Conservation (phyloP, 2,888 invertebrate genomes). For the Minunthozetes semirufus region DNA sequence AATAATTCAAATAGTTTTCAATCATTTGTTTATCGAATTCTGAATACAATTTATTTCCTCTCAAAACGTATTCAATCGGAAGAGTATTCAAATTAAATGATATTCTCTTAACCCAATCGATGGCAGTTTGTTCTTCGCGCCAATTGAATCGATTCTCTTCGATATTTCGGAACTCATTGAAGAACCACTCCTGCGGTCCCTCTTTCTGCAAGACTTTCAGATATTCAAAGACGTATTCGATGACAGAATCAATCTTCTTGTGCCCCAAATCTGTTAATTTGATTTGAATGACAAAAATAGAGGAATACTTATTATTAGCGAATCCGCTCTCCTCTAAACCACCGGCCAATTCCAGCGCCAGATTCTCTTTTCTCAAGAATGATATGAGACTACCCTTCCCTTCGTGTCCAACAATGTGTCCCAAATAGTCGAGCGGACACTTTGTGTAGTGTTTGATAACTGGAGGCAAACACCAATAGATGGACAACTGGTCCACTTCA, state of each 20-base stretch:
- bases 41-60: constrained; percentile 65
- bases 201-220: constrained; percentile 62
- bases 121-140: constrained; percentile 55
- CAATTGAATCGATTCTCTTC: constrained; percentile 52
- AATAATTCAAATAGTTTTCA: constrained; percentile 55
- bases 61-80: constrained; percentile 68
- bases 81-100: constrained; percentile 72
- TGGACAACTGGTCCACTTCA: constrained; percentile 51
- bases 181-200: constrained; percentile 64
- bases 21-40: constrained; percentile 68
- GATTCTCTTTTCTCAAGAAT: constrained; percentile 43
- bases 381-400: constrained; percentile 39
- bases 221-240: constrained; percentile 62
- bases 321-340: constrained; percentile 57
- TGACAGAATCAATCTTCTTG: constrained; percentile 59
- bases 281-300: constrained; percentile 65
- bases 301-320: constrained; percentile 70
- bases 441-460: constrained; percentile 52
- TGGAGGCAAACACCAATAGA: constrained; percentile 62
- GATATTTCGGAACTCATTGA: constrained; percentile 64
- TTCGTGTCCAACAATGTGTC: constrained; percentile 38
- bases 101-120: constrained; percentile 69
- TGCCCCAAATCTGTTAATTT: constrained; percentile 71
- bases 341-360: constrained; percentile 45
- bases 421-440: constrained; percentile 34